Percentiles rank a stretch among this genome's conserved stretches.
Evolutionary conservation across 2,888 invertebrate genomes (phyloP).

Genomic region (Drosophila lutescens): DNA sequence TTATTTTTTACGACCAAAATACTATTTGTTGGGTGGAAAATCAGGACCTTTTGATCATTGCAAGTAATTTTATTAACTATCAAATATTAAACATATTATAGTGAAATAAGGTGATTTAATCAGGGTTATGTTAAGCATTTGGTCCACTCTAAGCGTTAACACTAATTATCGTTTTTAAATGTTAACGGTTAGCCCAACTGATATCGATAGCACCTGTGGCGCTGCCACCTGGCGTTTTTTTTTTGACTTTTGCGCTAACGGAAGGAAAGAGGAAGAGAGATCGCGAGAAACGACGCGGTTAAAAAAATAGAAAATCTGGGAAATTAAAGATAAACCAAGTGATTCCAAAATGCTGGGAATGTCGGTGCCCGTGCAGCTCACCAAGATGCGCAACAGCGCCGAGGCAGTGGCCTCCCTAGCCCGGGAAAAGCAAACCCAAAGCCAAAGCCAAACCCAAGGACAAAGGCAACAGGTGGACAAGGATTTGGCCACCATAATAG

Average conservation of each 20-base stretch:
- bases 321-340: constrained; percentile 2
- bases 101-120: too few species aligned
- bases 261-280: constrained; percentile 49
- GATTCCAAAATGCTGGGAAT: constrained; percentile 13
- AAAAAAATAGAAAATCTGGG: not conserved
- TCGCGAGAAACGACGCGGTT: constrained; percentile 52
- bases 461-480: constrained; percentile 47
- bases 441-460: not conserved
- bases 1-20: too few species aligned
- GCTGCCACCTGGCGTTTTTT: constrained; percentile 55
- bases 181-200: not conserved
- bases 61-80: too few species aligned
- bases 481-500: constrained; percentile 69
- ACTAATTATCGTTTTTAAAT: too few species aligned
- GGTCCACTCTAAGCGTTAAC: too few species aligned
- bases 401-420: constrained; percentile 55
- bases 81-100: too few species aligned
- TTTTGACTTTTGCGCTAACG: constrained; percentile 77
- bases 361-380: constrained; percentile 43
- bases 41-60: too few species aligned
- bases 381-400: constrained; percentile 54
- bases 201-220: constrained; percentile 38
- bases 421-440: constrained; percentile 35
- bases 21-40: too few species aligned
- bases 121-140: too few species aligned